A percentile compares a stretch with the other conserved stretches of the same genome.
Conservation (phyloP, 2,797 vertebrate genomes). For the Eulemur albifrons region DNA sequence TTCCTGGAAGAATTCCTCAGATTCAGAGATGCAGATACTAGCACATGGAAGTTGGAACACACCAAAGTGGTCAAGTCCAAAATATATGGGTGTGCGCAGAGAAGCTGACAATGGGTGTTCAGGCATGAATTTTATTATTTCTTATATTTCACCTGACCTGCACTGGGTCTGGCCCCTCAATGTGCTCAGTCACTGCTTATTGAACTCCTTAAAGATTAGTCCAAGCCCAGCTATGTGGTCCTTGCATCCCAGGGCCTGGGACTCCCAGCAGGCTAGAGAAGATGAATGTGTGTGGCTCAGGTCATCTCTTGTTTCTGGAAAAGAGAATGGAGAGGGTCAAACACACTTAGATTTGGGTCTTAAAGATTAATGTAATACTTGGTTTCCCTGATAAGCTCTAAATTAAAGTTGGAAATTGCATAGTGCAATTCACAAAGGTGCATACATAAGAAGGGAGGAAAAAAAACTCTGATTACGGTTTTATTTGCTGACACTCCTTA, state of each 20-base stretch:
- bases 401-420: constrained; percentile 70
- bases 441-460: constrained; percentile 56
- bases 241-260: not conserved
- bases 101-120: not conserved
- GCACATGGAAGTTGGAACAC: not conserved
- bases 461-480: constrained; percentile 81
- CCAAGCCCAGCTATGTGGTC: not conserved
- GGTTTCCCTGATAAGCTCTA: constrained; percentile 60
- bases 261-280: not conserved
- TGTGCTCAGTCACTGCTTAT: not conserved
- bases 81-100: not conserved
- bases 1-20: not conserved
- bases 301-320: constrained; percentile 61
- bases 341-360: not conserved
- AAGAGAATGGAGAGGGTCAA: constrained; percentile 31
- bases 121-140: not conserved
- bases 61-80: not conserved
- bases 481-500: constrained; percentile 81
- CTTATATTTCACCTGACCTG: not conserved
- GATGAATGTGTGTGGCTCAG: not conserved
- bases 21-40: not conserved
- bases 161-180: not conserved
- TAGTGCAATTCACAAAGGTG: not conserved
- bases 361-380: constrained; percentile 70
- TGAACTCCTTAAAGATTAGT: not conserved